These are phyloP conservation scores for Callaeas wilsoni DNA, from an alignment of 2,113 vertebrate species.

Conservation along the genomic window DNA sequence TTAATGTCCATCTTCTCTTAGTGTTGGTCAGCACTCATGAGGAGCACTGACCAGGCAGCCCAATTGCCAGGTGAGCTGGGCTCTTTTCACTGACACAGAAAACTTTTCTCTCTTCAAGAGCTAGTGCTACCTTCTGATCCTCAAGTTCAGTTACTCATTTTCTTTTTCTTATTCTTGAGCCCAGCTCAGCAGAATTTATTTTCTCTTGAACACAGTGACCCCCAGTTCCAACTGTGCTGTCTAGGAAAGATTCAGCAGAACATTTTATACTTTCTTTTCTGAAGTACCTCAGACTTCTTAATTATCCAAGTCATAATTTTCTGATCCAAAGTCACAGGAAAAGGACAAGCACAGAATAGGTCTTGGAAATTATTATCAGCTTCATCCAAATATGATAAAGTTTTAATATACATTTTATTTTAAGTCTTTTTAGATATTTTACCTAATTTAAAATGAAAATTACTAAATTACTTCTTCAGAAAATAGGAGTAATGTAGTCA, in stretches of 20 bases:
- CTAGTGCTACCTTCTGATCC: background rate
- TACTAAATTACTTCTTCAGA: background rate
- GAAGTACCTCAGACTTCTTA: constrained; percentile 15
- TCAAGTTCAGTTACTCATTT: background rate
- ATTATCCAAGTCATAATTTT: background rate
- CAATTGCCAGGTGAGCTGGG: background rate
- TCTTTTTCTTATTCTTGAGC: background rate
- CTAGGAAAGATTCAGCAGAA: background rate
- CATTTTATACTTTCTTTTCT: background rate
- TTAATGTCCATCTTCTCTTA: background rate
- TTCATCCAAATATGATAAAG: background rate
- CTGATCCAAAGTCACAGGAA: background rate
- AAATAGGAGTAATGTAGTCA: background rate
- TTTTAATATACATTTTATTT: background rate
- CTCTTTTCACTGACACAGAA: background rate
- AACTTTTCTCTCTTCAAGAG: background rate
- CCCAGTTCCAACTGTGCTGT: background rate
- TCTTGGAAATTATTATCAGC: background rate
- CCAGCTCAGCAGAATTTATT: background rate
- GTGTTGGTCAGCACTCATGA: background rate
- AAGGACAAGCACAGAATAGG: background rate
- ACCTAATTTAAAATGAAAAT: background rate
- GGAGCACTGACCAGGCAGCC: background rate
- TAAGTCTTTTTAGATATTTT: background rate
- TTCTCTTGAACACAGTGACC: background rate